A percentile compares a stretch with the other conserved stretches of the same genome.
These are phyloP conservation scores for Macquaria australasica DNA, from an alignment of 2,113 vertebrate species.

Conservation along the genomic window DNA sequence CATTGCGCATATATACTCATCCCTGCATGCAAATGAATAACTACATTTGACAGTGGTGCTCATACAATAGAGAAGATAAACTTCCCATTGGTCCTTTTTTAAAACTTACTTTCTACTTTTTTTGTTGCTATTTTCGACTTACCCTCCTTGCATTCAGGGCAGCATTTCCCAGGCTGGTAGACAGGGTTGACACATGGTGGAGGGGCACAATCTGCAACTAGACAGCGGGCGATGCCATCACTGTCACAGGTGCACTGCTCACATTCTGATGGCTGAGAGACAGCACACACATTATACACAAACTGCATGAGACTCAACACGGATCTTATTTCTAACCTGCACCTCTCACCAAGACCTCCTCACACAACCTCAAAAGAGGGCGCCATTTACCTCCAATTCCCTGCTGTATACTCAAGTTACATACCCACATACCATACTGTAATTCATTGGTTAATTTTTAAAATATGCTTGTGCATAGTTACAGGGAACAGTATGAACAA, in stretches of 20 bases:
- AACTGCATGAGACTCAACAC: background rate
- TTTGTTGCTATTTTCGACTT: slow-evolving; percentile 31
- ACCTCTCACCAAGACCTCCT: slow-evolving; percentile 1
- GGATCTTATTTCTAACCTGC: background rate
- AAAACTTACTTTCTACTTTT: background rate
- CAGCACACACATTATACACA: background rate
- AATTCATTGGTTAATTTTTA: background rate
- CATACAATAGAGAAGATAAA: background rate
- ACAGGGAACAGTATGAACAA: background rate
- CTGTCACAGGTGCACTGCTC: slow-evolving; percentile 88
- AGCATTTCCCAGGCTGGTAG: slow-evolving; percentile 87
- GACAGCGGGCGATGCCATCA: slow-evolving; percentile 87
- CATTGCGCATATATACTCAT: background rate
- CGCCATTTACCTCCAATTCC: slow-evolving; percentile 61
- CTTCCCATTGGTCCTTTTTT: background rate
- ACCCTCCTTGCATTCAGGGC: slow-evolving; percentile 88
- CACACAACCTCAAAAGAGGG: slow-evolving; percentile 63
- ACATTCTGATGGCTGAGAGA: slow-evolving; percentile 86
- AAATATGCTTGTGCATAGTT: background rate
- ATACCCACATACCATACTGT: slow-evolving; percentile 9
- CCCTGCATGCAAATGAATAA: background rate
- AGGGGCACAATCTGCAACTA: slow-evolving; percentile 88
- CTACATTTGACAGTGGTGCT: background rate
- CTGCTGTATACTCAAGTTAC: slow-evolving; percentile 9
- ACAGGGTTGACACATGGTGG: slow-evolving; percentile 87